Evolutionary conservation across 2,113 vertebrate genomes (phyloP), one percentile per base, ranked within the genome.

Genomic region (Sceloporus tristichus): DNA sequence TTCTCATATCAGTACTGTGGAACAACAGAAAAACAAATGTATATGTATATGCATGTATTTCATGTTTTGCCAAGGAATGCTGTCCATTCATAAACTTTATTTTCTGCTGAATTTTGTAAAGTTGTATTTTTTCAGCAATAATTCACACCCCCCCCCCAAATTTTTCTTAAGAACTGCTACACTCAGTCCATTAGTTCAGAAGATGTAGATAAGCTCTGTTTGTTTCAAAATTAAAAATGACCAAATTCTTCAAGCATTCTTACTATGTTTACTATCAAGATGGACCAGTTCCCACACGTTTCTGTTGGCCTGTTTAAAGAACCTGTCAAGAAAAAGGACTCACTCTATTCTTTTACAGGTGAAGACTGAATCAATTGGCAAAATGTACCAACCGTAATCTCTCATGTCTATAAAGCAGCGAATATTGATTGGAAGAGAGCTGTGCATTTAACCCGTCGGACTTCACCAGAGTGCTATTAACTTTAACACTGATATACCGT

Each of bases 361-460:
- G 53, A 85, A 82, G 34, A 81, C 79, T 79, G 77, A 86, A 91
- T 54, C 54, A 89, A 81, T 88, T 79, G 74, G 59, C 91, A 90
- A 90, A 94, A 93, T 0, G 1, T 66, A 87, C 34, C 85, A n/a
- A 82, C 53, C 74, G 74, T 73, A 78, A 85, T 80, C 42, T 84
- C 34, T 14, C 9, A 34, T 76, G 18, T 87, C 73, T 84, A 89
- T 27, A 89, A 87, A 85, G 90, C 1, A 85, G 85, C 70, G 92
- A 48, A 1, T 82, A 85, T 53, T 19, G 80, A 87, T 1, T 74
- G 54, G 76, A 90, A 85, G 70, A 92, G 16, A 86, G 70, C 71
- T 88, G 65, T 78, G 90, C 66, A 87, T 75, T 92, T 91, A 87
- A 89, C 75, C 54, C 10, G 71, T 87, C 59, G 40, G 9, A 93